Evolutionary conservation across 2,888 invertebrate species (phyloP).

Genomic region (Heliconius erato): DNA sequence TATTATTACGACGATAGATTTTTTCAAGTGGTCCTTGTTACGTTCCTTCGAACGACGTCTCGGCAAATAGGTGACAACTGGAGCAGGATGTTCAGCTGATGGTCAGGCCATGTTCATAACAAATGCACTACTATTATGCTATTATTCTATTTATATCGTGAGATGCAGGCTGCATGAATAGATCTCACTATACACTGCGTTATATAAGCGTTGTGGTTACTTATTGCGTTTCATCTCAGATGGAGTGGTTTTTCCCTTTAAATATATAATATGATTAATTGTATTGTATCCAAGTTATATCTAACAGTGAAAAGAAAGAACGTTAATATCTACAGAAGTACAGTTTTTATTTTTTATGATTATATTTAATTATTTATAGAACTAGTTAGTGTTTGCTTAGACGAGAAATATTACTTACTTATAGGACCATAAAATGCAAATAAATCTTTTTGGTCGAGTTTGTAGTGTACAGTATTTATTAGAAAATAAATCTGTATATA

Average conservation of each 20-base stretch:
- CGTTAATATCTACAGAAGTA: too few species aligned
- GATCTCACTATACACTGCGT: conserved; percentile 10
- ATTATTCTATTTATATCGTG: conserved; percentile 23
- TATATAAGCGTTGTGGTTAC: background rate
- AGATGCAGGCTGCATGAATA: conserved; percentile 25
- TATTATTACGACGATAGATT: background rate
- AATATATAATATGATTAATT: background rate
- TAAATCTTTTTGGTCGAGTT: too few species aligned
- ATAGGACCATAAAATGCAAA: too few species aligned
- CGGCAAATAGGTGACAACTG: conserved; percentile 15
- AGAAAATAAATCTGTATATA: too few species aligned
- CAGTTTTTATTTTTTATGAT: too few species aligned
- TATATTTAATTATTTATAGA: too few species aligned
- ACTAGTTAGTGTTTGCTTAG: too few species aligned
- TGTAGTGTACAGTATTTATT: too few species aligned
- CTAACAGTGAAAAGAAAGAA: too few species aligned
- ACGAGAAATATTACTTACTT: too few species aligned
- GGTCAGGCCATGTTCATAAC: conserved; percentile 21
- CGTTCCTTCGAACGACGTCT: background rate
- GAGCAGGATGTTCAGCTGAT: conserved; percentile 19
- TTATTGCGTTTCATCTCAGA: background rate
- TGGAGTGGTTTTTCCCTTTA: background rate
- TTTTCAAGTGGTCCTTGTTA: background rate
- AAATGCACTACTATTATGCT: conserved; percentile 21
- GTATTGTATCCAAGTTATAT: background rate